phyloP scores from a whole-genome alignment of 1,140 invertebrate species.

The Steinernema feltiae region DNA sequence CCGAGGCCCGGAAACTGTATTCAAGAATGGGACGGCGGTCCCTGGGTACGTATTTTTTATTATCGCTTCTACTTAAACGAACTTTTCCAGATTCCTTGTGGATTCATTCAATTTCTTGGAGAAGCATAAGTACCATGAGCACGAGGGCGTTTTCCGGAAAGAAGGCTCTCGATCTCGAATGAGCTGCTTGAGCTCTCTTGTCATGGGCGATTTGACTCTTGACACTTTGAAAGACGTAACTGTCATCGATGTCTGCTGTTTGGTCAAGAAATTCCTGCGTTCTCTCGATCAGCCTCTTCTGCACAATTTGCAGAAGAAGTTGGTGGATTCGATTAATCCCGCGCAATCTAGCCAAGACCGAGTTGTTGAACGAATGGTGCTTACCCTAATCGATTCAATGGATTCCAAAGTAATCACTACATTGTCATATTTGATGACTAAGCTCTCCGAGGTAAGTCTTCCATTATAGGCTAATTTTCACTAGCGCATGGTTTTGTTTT shows the following conservation, averaged over 20 bases:
- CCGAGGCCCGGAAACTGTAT: background rate
- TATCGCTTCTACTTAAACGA: too few relatives aligned
- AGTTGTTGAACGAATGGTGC: background rate
- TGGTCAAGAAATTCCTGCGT: conserved; percentile 23
- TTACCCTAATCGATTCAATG: background rate
- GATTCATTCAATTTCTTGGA: conserved; percentile 22
- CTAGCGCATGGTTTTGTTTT: too few relatives aligned
- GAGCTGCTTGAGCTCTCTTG: background rate
- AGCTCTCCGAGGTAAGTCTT: background rate
- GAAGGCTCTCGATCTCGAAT: conserved; percentile 17
- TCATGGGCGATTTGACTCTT: background rate
- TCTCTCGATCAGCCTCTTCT: conserved; percentile 20
- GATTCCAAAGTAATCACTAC: background rate
- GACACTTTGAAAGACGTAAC: conserved; percentile 5
- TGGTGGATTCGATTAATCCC: background rate
- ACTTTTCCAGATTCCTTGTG: conserved; percentile 20
- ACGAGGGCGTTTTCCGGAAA: conserved; percentile 20
- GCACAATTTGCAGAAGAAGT: background rate
- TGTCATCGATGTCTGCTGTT: conserved; percentile 21
- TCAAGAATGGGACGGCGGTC: background rate
- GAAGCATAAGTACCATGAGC: conserved; percentile 13
- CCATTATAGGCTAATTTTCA: background rate
- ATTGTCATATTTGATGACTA: background rate
- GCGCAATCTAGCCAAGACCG: background rate
- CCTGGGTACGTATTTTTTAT: background rate